Evolutionary conservation across 2,797 vertebrate genomes (phyloP).

Genomic region (Falco concolor): DNA sequence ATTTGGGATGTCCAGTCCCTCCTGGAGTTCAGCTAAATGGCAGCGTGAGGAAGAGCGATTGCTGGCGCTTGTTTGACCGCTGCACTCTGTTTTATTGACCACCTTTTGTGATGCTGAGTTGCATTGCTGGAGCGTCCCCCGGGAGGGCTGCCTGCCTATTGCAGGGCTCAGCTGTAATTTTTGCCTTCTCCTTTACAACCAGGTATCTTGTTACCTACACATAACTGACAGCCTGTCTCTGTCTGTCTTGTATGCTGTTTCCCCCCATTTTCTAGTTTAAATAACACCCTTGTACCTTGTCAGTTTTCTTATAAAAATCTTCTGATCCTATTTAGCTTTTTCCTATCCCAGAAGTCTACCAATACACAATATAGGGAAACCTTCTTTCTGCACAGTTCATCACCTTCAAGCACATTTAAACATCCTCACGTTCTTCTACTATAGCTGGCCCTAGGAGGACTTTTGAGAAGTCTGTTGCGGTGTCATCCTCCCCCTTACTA

Average conservation of each 20-base stretch:
- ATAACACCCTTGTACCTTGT: neutral
- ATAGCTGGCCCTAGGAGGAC: neutral
- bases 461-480: neutral
- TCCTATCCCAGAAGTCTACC: neutral
- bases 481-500: neutral
- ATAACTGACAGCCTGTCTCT: neutral
- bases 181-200: neutral
- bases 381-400: neutral
- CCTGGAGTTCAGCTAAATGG: neutral
- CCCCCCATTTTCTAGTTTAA: neutral
- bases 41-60: neutral
- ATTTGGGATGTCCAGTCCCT: neutral
- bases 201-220: neutral
- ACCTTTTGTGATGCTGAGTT: neutral
- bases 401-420: neutral
- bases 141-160: neutral
- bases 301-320: neutral
- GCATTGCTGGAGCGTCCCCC: neutral
- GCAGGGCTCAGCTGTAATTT: neutral
- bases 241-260: neutral
- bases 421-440: neutral
- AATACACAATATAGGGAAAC: accelerated
- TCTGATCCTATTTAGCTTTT: neutral
- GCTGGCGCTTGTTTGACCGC: neutral
- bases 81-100: neutral